These are phyloP conservation scores for Antennarius striatus DNA, from an alignment of 2,113 vertebrate species.

Conservation along the genomic window DNA sequence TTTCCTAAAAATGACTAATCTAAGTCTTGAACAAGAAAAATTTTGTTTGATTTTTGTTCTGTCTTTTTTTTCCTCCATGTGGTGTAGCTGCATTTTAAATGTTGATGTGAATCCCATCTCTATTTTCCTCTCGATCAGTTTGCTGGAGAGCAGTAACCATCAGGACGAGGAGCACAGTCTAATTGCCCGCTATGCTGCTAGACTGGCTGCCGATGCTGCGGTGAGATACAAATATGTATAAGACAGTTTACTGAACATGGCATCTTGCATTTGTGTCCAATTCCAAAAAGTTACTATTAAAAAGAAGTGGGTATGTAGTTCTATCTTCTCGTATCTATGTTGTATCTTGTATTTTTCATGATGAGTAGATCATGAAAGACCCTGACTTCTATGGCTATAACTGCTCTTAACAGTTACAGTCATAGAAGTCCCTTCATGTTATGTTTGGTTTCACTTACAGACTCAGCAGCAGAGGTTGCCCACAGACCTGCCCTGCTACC, in stretches of 20 bases:
- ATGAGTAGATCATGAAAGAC: too few relatives aligned
- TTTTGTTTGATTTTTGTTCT: conserved; percentile 4
- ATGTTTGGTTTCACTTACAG: conserved; percentile 74
- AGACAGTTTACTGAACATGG: conserved; percentile 39
- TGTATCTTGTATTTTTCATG: neutral
- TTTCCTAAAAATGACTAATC: conserved; percentile 28
- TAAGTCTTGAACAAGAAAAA: conserved; percentile 21
- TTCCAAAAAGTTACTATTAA: conserved; percentile 9
- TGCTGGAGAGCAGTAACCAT: conserved; percentile 90
- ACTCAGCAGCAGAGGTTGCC: conserved; percentile 87
- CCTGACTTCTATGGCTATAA: conserved; percentile 22
- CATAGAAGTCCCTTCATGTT: conserved; percentile 45
- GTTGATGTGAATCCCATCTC: conserved; percentile 44
- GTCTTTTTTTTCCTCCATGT: neutral
- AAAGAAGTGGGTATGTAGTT: too few relatives aligned
- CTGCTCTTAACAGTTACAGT: neutral
- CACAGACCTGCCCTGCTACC: conserved; percentile 91
- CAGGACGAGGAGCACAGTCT: conserved; percentile 97
- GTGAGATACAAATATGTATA: conserved; percentile 80
- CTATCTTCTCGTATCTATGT: conserved; percentile 15
- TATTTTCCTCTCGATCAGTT: conserved; percentile 75
- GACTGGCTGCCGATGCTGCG: conserved; percentile 92
- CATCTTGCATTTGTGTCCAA: conserved; percentile 30
- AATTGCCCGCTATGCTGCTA: conserved; percentile 96
- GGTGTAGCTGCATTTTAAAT: conserved; percentile 8